Conservation (phyloP, 2,113 vertebrate genomes). For the Oxyruncus cristatus region DNA sequence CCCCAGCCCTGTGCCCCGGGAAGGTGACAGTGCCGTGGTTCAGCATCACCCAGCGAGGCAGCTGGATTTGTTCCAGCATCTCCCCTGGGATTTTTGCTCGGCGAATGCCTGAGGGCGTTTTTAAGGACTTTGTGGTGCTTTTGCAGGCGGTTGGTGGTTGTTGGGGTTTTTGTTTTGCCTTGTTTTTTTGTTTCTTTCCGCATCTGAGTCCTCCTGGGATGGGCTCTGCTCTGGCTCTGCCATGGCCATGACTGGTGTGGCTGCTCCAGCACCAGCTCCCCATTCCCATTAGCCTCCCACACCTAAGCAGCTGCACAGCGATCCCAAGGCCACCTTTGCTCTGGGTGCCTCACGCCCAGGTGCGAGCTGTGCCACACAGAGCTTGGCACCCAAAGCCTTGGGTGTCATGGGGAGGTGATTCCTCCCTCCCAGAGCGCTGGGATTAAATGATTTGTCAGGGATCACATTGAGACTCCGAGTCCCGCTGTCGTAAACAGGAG, state of each 20-base stretch:
- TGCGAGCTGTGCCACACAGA: neutral
- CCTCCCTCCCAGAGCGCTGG: neutral
- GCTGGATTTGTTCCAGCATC: neutral
- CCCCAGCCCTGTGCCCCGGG: neutral
- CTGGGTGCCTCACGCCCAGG: neutral
- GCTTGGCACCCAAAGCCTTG: neutral
- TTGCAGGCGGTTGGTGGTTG: neutral
- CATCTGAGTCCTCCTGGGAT: neutral
- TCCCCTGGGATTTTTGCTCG: neutral
- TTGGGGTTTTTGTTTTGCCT: neutral
- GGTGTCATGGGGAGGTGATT: neutral
- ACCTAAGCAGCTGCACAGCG: neutral
- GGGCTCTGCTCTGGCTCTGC: neutral
- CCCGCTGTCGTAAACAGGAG: neutral
- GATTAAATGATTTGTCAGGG: neutral
- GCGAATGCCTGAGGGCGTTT: neutral
- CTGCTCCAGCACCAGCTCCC: neutral
- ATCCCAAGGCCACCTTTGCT: neutral
- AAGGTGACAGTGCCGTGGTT: neutral
- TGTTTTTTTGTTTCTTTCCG: neutral
- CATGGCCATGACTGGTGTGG: neutral
- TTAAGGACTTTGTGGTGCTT: neutral
- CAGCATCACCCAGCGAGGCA: neutral
- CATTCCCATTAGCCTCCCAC: rapidly evolving
- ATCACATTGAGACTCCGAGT: neutral